Base-by-base conservation (phyloP, 2,797 vertebrate species). In the Botia kubotai region DNA sequence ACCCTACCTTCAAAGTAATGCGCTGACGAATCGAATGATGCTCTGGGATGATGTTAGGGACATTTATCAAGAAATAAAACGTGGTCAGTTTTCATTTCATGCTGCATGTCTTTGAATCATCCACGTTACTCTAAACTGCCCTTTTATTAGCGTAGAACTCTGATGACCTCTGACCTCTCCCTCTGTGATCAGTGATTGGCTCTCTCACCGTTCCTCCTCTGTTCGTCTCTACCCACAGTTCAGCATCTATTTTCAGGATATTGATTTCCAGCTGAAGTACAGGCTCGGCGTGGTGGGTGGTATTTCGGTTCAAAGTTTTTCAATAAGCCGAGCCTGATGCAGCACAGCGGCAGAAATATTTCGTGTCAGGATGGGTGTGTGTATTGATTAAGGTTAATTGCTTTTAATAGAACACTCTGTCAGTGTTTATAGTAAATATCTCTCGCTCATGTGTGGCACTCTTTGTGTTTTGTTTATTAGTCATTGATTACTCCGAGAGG, bases 381-480 rank as follows among this genome's bases (percentile, higher is more conserved):
- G 7, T 66, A 81, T 84, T 14, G 74, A 84, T 84, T 48, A 6
- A 48, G 33, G 52, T 72, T 67, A 76, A 75, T 79, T 76, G 69
- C 53, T 79, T 46, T 52, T 29, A 68, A 72, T 65, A 66, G 13
- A 62, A 84, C 26, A 29, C 23, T 8, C 53, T 39, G 52, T 69
- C 19, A 72, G 8, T 68, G 46, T 68, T 12, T 17, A 23, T 3
- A 26, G 63, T 4, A 1, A 12, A 14, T 39, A 2, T 50, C 3
- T n/a, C n/a, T 23, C 3, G 13, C 5, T 5, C 53, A 17, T 23
- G 14, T 55, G 19, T 26, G 23, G 48, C 71, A 2, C 63, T 6
- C n/a, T 53, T 72, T 46, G 33, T 19, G 19, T 67, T 75, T 52
- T 52, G 46, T 50, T 62, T 26, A 46, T 46, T 7, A 26, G 33